phyloP scores from a whole-genome alignment of 2,888 invertebrate species.

The Clistopyga incitator region DNA sequence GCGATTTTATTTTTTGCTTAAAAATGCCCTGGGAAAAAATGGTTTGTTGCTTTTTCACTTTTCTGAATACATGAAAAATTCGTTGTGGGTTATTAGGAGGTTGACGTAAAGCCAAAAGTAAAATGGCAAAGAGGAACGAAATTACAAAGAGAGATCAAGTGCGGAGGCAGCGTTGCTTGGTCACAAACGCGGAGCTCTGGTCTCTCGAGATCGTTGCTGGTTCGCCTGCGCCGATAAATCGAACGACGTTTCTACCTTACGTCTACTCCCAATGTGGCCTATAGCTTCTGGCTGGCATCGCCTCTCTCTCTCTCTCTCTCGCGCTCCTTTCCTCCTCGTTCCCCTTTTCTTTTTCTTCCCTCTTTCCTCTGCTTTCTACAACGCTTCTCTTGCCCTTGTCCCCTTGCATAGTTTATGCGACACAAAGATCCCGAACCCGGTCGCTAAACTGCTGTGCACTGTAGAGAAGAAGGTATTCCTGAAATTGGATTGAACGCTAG shows the following conservation, averaged over 20 bases:
- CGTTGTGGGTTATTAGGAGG: no score
- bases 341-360: slow-evolving; percentile 14
- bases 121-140: slow-evolving; percentile 23
- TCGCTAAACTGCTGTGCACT: slow-evolving; percentile 22
- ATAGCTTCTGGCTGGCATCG: slow-evolving; percentile 11
- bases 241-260: slow-evolving; percentile 54
- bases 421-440: slow-evolving; percentile 25
- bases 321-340: slow-evolving; percentile 21
- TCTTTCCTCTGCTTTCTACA: slow-evolving; percentile 30
- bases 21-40: no score
- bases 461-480: slow-evolving; percentile 36
- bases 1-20: no score
- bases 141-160: slow-evolving; percentile 36
- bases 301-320: slow-evolving; percentile 22
- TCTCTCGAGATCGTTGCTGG: slow-evolving; percentile 48
- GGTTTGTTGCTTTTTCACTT: no score
- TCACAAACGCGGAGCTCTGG: slow-evolving; percentile 45
- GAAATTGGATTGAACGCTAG: slow-evolving; percentile 58
- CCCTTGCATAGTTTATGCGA: slow-evolving; percentile 56
- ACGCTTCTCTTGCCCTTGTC: slow-evolving; percentile 19
- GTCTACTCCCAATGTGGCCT: slow-evolving; percentile 36
- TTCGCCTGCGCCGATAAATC: slow-evolving; percentile 67
- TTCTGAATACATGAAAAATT: no score
- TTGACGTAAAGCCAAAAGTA: slow-evolving; percentile 4
- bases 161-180: slow-evolving; percentile 57